Conservation (phyloP, 2,888 invertebrate genomes). For the Lasioglossum figueresi region DNA sequence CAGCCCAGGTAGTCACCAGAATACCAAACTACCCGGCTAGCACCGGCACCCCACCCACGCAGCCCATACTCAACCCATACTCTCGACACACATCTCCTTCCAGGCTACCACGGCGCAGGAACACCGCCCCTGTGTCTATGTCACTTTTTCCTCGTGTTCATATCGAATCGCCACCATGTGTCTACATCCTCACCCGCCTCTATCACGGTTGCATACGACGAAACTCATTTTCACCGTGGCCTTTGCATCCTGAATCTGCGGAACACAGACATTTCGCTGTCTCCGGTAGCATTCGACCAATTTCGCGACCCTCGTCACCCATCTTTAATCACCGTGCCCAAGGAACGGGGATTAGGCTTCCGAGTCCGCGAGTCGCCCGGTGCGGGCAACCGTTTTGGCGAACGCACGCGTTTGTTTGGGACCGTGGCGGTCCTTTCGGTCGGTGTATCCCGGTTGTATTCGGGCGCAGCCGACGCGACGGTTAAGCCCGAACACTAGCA, state of each 20-base stretch:
- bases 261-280: conserved; percentile 52
- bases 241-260: conserved; percentile 74
- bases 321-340: background rate
- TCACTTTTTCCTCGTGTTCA: conserved; percentile 67
- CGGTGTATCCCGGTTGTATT: too few species aligned
- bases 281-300: conserved; percentile 2
- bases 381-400: too few species aligned
- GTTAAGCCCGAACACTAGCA: too few species aligned
- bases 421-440: too few species aligned
- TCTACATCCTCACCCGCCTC: conserved; percentile 44
- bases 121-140: conserved; percentile 32
- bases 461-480: too few species aligned
- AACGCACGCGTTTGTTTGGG: too few species aligned
- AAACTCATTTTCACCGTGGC: conserved; percentile 75
- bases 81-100: conserved; percentile 51
- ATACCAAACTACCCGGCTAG: conserved; percentile 72
- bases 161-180: conserved; percentile 67
- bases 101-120: background rate
- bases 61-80: conserved; percentile 34
- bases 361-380: too few species aligned
- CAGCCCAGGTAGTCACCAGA: conserved; percentile 73
- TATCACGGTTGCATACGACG: conserved; percentile 68
- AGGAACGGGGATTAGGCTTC: background rate
- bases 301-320: background rate
- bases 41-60: conserved; percentile 24